These are phyloP conservation scores for Nilaparvata lugens DNA, from an alignment of 1,140 invertebrate genomes.

Conservation along the genomic window DNA sequence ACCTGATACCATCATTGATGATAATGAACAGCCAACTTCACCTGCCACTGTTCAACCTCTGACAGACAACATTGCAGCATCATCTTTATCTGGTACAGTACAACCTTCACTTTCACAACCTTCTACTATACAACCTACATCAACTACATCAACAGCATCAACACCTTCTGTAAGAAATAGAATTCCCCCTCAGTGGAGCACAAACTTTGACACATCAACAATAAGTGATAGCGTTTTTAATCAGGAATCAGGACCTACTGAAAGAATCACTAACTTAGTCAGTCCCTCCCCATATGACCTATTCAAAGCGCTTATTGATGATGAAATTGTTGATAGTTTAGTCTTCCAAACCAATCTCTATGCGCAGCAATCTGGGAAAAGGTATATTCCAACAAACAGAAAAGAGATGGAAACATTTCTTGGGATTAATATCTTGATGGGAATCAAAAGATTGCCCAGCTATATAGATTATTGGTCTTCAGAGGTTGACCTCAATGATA, in stretches of 20 bases:
- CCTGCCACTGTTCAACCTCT: not conserved
- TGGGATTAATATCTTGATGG: conserved; percentile 31
- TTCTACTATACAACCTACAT: not conserved
- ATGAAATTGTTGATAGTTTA: conserved; percentile 5
- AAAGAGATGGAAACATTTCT: conserved; percentile 27
- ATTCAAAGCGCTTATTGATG: conserved; percentile 5
- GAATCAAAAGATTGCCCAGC: conserved; percentile 26
- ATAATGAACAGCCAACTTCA: not conserved
- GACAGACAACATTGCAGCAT: not conserved
- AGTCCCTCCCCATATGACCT: conserved; percentile 5
- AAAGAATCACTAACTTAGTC: conserved; percentile 2
- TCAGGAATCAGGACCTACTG: not conserved
- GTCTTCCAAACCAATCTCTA: conserved; percentile 24
- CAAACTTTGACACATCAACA: not conserved
- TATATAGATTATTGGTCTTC: conserved; percentile 33
- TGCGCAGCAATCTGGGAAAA: conserved; percentile 14
- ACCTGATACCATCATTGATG: not conserved
- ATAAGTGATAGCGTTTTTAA: not conserved
- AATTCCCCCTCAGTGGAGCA: not conserved
- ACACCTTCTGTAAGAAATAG: not conserved
- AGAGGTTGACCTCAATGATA: conserved; percentile 31
- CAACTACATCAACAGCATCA: too few species aligned
- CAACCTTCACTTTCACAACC: conserved; percentile 1
- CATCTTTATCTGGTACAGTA: not conserved
- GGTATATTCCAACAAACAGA: conserved; percentile 13